Evolutionary conservation across 2,797 vertebrate genomes (phyloP), one percentile per base, ranked within the genome.

Genomic region (Tachyglossus aculeatus): DNA sequence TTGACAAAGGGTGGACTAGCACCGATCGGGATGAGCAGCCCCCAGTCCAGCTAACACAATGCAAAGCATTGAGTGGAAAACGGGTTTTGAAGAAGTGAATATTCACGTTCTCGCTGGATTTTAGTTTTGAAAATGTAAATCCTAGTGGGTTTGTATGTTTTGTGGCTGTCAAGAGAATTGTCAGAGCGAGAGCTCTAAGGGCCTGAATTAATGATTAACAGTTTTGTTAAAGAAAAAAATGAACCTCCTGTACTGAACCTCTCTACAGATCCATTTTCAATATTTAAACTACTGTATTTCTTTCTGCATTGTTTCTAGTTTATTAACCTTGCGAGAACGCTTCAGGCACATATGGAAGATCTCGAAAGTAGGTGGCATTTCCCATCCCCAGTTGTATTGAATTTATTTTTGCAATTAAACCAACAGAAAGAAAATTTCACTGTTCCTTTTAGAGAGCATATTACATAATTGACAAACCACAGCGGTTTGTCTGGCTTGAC

Each of bases 281-380:
- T 87, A 90, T 92, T 90, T 92, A 91, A 93, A 92, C 88, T 87
- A 88, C 88, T 88, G 37, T 88, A 74, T 83, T 90, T 93, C 78
- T 92, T 88, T 93, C 91, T 93, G 87, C 88, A 90, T 91, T 95
- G 85, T 95, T 94, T 95, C 94, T 92, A 99, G 97, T 97, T 98
- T 92, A 97, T 98, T 95, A 97, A 97, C 95, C 95, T 99, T 96
- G 96, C 96, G 92, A 97, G 96, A 95, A 96, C 96, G 92, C 96
- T 99, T 94, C 96, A 98, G 75, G 96, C 97, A 92, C 96, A 98
- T 94, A 97, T 98, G 96, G 97, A 98, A 96, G 96, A 96, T 95
- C 95, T 98, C 89, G 96, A 98, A 97, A 98, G 98, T 99, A 99
- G 78, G 97, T 96, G 92, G 86, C 85, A 85, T 91, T 91, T 77